phyloP scores from a whole-genome alignment of 2,797 vertebrate species.

The Chaunax sp. region DNA sequence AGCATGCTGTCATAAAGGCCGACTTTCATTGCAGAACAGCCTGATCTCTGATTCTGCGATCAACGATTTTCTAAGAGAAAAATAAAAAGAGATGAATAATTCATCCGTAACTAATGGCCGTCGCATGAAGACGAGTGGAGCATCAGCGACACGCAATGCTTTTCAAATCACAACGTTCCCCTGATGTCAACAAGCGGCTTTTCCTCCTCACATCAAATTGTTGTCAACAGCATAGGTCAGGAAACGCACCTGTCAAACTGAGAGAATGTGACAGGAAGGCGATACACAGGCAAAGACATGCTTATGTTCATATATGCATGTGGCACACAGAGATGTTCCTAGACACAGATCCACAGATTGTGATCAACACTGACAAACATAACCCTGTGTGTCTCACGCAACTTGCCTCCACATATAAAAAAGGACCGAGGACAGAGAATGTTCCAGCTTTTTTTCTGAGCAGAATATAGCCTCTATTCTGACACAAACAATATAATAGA shows the following conservation, averaged over 20 bases:
- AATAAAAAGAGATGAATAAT: constrained; percentile 56
- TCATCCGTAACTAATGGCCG: constrained; percentile 48
- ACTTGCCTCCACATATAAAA: constrained; percentile 42
- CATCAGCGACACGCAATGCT: constrained; percentile 1
- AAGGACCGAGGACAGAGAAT: constrained; percentile 14
- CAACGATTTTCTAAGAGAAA: constrained; percentile 50
- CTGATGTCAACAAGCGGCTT: constrained; percentile 51
- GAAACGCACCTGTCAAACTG: constrained; percentile 49
- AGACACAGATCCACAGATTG: constrained; percentile 45
- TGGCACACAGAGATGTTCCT: constrained; percentile 43
- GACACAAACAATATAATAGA: constrained; percentile 52
- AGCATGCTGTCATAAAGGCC: constrained; percentile 30
- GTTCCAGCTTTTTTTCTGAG: constrained; percentile 31
- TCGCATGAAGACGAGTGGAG: constrained; percentile 33
- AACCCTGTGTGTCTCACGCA: constrained; percentile 24
- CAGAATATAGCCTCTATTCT: constrained; percentile 29
- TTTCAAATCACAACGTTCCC: constrained; percentile 55
- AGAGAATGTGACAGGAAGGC: constrained; percentile 28
- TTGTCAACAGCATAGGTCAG: constrained; percentile 24
- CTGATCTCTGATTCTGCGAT: constrained; percentile 54
- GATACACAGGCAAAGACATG: constrained; percentile 13
- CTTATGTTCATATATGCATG: constrained; percentile 17
- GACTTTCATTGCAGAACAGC: constrained; percentile 28
- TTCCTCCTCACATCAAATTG: constrained; percentile 53
- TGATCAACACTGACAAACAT: constrained; percentile 55